phyloP scores from a whole-genome alignment of 2,888 invertebrate genomes.

The Allacma fusca region DNA sequence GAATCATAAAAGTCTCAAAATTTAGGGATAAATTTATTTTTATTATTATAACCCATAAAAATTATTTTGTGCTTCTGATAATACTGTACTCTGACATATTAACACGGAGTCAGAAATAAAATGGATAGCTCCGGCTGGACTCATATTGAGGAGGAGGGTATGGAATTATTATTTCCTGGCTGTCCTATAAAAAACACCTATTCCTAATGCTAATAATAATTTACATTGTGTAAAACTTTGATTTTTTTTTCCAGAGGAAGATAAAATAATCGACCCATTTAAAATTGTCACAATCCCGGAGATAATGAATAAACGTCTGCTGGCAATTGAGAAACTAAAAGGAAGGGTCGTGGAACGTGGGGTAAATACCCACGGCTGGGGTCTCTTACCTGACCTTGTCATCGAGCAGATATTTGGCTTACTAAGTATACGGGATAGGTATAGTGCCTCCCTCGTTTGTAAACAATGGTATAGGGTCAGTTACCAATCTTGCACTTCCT shows the following conservation, averaged over 20 bases:
- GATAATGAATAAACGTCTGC: slow-evolving; percentile 31
- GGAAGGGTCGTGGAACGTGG: slow-evolving; percentile 49
- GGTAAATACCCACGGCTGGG: slow-evolving; percentile 67
- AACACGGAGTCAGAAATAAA: too few species aligned
- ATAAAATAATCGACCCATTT: slow-evolving; percentile 26
- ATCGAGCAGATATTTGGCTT: slow-evolving; percentile 77
- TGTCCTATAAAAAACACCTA: not conserved
- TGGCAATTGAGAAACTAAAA: slow-evolving; percentile 22
- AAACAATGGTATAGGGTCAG: slow-evolving; percentile 70
- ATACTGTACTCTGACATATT: too few species aligned
- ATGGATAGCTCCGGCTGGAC: slow-evolving; percentile 13
- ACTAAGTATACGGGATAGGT: slow-evolving; percentile 74
- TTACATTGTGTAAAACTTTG: not conserved
- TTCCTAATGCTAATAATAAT: not conserved
- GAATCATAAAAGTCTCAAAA: too few species aligned
- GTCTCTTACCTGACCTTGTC: slow-evolving; percentile 74
- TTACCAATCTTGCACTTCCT: too few species aligned
- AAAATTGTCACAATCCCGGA: slow-evolving; percentile 42
- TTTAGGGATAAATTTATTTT: too few species aligned
- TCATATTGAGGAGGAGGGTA: slow-evolving; percentile 7
- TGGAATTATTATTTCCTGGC: not conserved
- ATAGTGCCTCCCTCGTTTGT: slow-evolving; percentile 77
- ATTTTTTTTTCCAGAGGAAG: slow-evolving; percentile 16
- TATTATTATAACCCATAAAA: too few species aligned
- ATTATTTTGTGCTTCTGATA: too few species aligned